Evolutionary conservation across 2,888 invertebrate genomes (phyloP).

Genomic region (Zaprionus obscuricornis): DNA sequence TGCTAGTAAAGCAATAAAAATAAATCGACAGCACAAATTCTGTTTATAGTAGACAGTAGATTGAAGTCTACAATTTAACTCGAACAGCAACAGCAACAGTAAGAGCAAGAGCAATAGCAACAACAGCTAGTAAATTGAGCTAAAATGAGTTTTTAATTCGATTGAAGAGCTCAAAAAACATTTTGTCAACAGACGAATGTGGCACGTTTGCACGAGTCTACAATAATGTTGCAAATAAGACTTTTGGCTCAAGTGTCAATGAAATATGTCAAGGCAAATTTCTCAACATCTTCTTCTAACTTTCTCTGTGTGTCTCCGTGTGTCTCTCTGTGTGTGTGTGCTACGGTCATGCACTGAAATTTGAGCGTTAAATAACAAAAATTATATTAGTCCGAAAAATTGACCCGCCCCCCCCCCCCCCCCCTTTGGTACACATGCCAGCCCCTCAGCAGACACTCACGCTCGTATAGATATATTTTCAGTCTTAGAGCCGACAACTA

Average conservation of each 20-base stretch:
- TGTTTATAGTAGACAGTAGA: constrained; percentile 9
- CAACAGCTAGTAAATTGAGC: constrained; percentile 49
- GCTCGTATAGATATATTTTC: too few species aligned
- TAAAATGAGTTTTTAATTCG: constrained; percentile 74
- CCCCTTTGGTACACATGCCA: too few species aligned
- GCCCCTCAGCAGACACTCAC: constrained; percentile 25
- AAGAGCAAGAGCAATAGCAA: constrained; percentile 15
- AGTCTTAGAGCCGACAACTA: too few species aligned
- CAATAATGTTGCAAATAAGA: constrained; percentile 13
- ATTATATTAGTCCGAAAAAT: constrained; percentile 59
- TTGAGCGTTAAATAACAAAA: constrained; percentile 55
- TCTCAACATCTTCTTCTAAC: constrained; percentile 26
- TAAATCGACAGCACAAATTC: constrained; percentile 26
- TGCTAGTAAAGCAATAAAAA: constrained; percentile 76
- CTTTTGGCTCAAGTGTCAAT: constrained; percentile 6
- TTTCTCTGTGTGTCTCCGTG: not conserved
- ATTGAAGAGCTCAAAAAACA: constrained; percentile 39
- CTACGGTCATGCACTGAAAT: constrained; percentile 48
- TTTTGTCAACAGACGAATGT: constrained; percentile 16
- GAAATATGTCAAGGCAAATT: constrained; percentile 62
- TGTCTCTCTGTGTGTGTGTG: not conserved
- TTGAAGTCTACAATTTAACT: constrained; percentile 36
- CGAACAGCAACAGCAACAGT: constrained; percentile 16
- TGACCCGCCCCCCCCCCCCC: too few species aligned
- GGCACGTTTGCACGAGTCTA: constrained; percentile 20